These are phyloP conservation scores for Panthera uncia DNA, from an alignment of 2,113 vertebrate species.

Conservation along the genomic window DNA sequence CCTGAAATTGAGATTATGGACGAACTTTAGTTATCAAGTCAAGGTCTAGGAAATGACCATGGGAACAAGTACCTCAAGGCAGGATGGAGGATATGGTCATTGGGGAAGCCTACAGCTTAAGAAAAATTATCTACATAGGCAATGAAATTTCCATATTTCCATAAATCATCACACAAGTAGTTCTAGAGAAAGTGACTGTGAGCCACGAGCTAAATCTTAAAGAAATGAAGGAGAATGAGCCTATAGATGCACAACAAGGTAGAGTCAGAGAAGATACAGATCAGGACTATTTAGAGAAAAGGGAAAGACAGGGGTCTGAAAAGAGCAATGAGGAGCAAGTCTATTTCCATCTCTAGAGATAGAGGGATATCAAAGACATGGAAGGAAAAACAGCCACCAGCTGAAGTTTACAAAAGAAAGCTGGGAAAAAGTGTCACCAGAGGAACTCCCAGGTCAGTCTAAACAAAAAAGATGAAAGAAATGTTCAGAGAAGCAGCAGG, in stretches of 20 bases:
- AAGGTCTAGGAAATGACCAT: neutral
- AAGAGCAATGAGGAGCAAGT: neutral
- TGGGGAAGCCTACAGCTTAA: neutral
- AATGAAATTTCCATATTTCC: neutral
- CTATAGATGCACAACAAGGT: neutral
- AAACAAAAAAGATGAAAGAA: constrained; percentile 17
- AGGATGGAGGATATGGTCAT: neutral
- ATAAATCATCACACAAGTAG: neutral
- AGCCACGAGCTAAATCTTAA: neutral
- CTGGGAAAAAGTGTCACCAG: neutral
- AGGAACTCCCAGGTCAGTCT: neutral
- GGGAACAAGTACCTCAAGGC: neutral
- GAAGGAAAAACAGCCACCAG: neutral
- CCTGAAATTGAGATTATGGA: neutral
- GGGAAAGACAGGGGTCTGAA: neutral
- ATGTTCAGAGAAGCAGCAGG: neutral
- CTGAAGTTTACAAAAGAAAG: neutral
- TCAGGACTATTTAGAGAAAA: neutral
- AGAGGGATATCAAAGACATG: neutral
- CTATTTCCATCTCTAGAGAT: neutral
- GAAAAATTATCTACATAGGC: neutral
- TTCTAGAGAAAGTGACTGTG: neutral
- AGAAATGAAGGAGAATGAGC: neutral
- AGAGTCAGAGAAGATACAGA: neutral
- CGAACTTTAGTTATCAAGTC: neutral